Conservation (phyloP, 1,140 invertebrate genomes). For the Leptopilina clavipes region DNA sequence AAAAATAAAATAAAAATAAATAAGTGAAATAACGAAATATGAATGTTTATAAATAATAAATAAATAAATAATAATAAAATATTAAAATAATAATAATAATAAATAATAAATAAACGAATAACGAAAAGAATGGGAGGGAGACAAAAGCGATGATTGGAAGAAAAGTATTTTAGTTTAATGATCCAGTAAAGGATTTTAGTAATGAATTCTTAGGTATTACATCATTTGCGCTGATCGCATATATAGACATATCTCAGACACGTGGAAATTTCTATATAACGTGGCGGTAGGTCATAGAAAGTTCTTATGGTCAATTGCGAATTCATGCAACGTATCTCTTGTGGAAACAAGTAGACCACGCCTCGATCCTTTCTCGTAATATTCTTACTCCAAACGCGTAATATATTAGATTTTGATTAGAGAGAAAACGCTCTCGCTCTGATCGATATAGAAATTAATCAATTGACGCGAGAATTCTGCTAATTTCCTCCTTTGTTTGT, state of each 20-base stretch:
- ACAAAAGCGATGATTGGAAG: background rate
- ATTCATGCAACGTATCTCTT: conserved; percentile 10
- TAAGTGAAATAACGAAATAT: no score
- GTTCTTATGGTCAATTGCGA: conserved; percentile 24
- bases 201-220: background rate
- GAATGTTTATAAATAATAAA: no score
- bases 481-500: background rate
- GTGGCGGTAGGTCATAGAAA: conserved; percentile 23
- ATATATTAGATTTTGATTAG: conserved; percentile 3
- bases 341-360: background rate
- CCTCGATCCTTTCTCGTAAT: conserved; percentile 23
- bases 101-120: no score
- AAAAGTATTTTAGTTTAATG: background rate
- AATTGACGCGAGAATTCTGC: background rate
- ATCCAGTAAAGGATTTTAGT: background rate
- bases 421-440: background rate
- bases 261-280: background rate
- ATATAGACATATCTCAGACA: background rate
- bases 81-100: no score
- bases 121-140: background rate
- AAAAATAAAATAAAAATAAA: no score
- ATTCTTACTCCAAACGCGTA: background rate
- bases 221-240: background rate
- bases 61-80: no score
- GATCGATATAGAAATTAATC: background rate